Base-by-base conservation (phyloP, 64 coral and sea anemone genomes). In the Montipora cactus region DNA sequence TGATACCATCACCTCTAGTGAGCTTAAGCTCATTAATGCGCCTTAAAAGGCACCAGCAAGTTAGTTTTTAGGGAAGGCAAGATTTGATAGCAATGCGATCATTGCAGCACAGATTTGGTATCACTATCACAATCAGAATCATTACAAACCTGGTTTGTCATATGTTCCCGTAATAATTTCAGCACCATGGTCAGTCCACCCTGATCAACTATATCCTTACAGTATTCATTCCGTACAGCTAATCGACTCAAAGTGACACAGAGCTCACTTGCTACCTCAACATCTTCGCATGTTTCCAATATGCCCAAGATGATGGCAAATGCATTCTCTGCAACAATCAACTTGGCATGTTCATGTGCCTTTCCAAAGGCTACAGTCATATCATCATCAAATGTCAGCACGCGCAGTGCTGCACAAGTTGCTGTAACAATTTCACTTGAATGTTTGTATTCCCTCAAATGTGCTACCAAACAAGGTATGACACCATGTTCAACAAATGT, bases 361-460 rank as follows among this genome's bases (percentile, higher is more conserved):
- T 97, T 97, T 13, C 96, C 96, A 84, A 87, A 97, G 22, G 96
- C 89, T 49, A 97, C 93, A 72, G 81, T 91, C 96, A 97, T 97
- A 52, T 97, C 96, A 85, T 97, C 96, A 66, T 97, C 96, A 89
- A 97, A 97, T 72, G 96, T 97, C 57, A 97, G 79, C 22, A 95
- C 96, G 13, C 93, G 93, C 22, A 97, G 44, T 44, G 88, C 51
- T 50, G 81, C 49, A 88, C 96, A 97, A 6, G 61, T 97, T 86
- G 92, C 96, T 89, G 82, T 95, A 57, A 95, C 81, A 49, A 92
- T 48, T 28, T 19, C 13, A 25, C 49, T 59, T 59, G 87, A 90
- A n/a, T 89, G n/a, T 87, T 76, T 81, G 25, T 84, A 74, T n/a
- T 37, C 91, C 48, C 51, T 92, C n/a, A 97, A 91, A 85, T 47